Evolutionary conservation across 2,888 invertebrate genomes (phyloP), one percentile per base, ranked within the genome.

Genomic region (Philonicus albiceps): DNA sequence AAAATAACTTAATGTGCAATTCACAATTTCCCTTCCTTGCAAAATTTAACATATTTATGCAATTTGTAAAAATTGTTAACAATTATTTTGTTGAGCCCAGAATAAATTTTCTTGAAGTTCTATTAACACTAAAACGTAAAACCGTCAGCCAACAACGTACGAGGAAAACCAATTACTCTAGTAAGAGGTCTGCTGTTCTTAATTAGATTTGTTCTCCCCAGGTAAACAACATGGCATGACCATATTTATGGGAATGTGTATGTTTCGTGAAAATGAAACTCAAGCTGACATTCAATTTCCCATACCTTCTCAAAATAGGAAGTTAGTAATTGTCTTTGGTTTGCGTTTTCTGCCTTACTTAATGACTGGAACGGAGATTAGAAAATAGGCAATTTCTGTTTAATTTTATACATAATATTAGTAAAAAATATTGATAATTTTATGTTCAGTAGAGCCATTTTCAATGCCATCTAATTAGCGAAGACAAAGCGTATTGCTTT

Each of bases 191-290:
- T 80, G 31, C 80, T 34, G 49, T 53, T 31, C 80, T 80, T 80
- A 80, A 80, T 80, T 80, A 80, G 80, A 80, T 80, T 53, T 80
- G 53, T 80, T 53, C 80, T 80, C 80, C 53, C 22, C 53, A 80
- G 53, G 53, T 80, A 80, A 80, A 80, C 80, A 80, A 53, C n/a
- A 53, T 53, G 27, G 49, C 49, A 49, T 49, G 49, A 30, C 80
- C 19, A 75, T 80, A 53, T 53, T 53, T 53, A 53, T n/a, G 53
- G 30, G 30, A 30, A 31, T 13, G 80, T 22, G 22, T 43, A 8
- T 53, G 22, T 5, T 31, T 27, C 3, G 30, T 80, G 80, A 53
- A 53, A 53, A 53, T 30, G 80, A 55, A 40, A 80, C 80, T 53
- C 49, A 27, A 30, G 53, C 80, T 53, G 80, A 80, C 80, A 80